A percentile compares a stretch with the other conserved stretches of the same genome.
Conservation (phyloP, 1,140 invertebrate genomes). For the Brachystomella parvula region DNA sequence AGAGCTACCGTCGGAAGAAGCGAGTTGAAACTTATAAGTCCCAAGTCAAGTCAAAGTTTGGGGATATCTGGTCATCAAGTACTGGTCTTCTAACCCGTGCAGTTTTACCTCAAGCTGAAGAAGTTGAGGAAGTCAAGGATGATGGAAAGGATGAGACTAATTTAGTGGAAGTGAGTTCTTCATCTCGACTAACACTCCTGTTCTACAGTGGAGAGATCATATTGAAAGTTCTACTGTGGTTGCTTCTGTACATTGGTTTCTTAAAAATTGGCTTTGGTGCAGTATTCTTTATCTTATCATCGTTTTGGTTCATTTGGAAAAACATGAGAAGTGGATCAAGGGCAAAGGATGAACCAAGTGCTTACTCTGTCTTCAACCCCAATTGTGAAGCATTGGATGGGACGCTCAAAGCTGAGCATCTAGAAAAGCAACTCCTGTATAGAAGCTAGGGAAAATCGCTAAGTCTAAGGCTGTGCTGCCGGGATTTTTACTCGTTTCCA, state of each 20-base stretch:
- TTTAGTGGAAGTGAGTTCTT: not conserved
- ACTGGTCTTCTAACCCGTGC: constrained; percentile 9
- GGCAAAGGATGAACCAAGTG: constrained; percentile 69
- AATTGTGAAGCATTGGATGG: constrained; percentile 87
- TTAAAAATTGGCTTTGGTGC: constrained; percentile 79
- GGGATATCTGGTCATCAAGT: constrained; percentile 10
- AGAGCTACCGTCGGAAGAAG: constrained; percentile 31
- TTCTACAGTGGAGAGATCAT: not conserved
- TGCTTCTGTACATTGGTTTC: constrained; percentile 29
- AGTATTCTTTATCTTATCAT: constrained; percentile 74
- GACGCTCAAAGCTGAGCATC: constrained; percentile 87
- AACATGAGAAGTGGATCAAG: constrained; percentile 70
- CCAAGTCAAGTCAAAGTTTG: constrained; percentile 13
- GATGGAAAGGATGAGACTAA: not conserved
- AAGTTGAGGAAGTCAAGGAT: constrained; percentile 13
- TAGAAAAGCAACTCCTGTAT: constrained; percentile 53
- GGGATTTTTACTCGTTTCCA: too few species aligned
- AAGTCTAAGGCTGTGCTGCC: too few species aligned
- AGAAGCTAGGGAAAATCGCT: too few species aligned
- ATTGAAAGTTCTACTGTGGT: constrained; percentile 30
- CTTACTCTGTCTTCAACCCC: constrained; percentile 96
- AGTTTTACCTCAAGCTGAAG: constrained; percentile 22
- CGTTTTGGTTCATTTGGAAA: constrained; percentile 68
- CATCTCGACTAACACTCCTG: not conserved
- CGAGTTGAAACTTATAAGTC: constrained; percentile 7